A percentile compares a stretch with the other conserved stretches of the same genome.
Evolutionary conservation across 2,113 vertebrate genomes (phyloP).

Genomic region (Protomyctophum bolini): DNA sequence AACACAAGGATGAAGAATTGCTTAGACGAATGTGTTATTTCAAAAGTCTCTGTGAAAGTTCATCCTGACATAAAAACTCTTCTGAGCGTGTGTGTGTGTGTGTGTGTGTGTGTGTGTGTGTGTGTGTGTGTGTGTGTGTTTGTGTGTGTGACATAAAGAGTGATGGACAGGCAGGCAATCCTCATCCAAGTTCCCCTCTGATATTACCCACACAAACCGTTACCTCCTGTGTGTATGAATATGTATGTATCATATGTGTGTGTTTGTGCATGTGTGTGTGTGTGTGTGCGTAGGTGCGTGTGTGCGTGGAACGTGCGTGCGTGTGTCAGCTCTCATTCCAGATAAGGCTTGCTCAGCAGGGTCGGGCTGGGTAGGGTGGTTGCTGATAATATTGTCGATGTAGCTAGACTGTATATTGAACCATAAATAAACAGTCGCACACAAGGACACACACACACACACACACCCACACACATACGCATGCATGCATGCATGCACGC

Average conservation of each 20-base stretch:
- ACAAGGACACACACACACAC: conserved; percentile 25
- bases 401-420: conserved; percentile 71
- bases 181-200: conserved; percentile 55
- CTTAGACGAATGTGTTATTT: conserved; percentile 17
- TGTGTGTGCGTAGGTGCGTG: conserved; percentile 12
- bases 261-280: neutral
- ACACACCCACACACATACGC: conserved; percentile 22
- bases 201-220: conserved; percentile 55
- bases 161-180: conserved; percentile 66
- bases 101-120: conserved; percentile 18
- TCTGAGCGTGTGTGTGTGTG: neutral
- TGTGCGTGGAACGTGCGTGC: neutral
- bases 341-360: conserved; percentile 73
- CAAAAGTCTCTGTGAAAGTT: conserved; percentile 26
- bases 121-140: conserved; percentile 4
- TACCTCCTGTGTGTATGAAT: conserved; percentile 21
- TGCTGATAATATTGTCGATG: conserved; percentile 71
- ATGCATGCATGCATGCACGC: conserved; percentile 29
- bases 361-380: neutral
- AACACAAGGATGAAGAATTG: neutral
- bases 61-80: conserved; percentile 30
- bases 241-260: neutral
- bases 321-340: conserved; percentile 50
- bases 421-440: conserved; percentile 68
- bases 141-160: conserved; percentile 1